Conservation (phyloP, 2,888 invertebrate genomes). For the Drosophila borealis region DNA sequence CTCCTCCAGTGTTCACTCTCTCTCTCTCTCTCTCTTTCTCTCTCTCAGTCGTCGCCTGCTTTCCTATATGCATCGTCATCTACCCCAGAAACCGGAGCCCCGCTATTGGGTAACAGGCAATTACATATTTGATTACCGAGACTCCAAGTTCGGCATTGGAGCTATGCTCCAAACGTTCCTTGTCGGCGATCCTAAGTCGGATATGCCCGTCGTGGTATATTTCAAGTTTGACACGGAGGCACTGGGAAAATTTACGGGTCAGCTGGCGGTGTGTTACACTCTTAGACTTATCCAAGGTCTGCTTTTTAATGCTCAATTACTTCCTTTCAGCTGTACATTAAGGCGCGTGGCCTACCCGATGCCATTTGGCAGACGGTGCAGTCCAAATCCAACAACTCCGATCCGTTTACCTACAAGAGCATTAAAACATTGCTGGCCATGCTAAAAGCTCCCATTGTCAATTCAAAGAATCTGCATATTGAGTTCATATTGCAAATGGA, state of each 20-base stretch:
- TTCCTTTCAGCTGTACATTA: slow-evolving; percentile 87
- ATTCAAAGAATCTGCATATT: slow-evolving; percentile 87
- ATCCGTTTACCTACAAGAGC: slow-evolving; percentile 86
- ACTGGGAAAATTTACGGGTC: slow-evolving; percentile 87
- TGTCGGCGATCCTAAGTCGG: slow-evolving; percentile 88
- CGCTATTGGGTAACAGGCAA: slow-evolving; percentile 90
- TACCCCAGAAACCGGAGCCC: slow-evolving; percentile 86
- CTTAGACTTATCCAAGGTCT: not conserved
- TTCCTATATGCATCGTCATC: slow-evolving; percentile 88
- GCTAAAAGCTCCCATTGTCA: slow-evolving; percentile 85
- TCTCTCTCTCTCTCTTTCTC: not conserved
- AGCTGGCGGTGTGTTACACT: slow-evolving; percentile 85
- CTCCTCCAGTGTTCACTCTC: not conserved
- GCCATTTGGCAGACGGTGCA: slow-evolving; percentile 85
- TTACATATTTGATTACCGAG: slow-evolving; percentile 89
- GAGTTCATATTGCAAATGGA: slow-evolving; percentile 89
- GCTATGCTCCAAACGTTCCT: slow-evolving; percentile 87
- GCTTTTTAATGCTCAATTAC: not conserved
- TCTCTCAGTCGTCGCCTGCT: slow-evolving; percentile 87
- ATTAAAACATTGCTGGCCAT: slow-evolving; percentile 85
- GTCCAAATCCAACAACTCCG: slow-evolving; percentile 84
- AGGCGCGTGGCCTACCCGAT: slow-evolving; percentile 85
- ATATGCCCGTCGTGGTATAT: slow-evolving; percentile 88
- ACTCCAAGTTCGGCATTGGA: slow-evolving; percentile 87
- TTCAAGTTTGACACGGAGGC: slow-evolving; percentile 87